Base-by-base conservation (phyloP, 2,797 vertebrate genomes). In the Falco novaeseelandiae region DNA sequence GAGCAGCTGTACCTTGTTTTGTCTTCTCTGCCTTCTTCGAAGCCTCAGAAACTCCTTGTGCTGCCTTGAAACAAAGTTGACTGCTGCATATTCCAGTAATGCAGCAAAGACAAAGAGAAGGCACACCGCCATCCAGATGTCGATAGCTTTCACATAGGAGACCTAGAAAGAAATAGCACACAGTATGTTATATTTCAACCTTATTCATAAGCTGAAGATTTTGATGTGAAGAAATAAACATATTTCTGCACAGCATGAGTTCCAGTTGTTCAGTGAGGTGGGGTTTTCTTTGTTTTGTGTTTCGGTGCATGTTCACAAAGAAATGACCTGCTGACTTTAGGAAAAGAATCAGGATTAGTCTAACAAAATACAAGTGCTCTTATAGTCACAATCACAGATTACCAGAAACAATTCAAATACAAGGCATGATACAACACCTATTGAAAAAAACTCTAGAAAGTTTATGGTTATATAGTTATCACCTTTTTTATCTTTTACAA, bases 41-140 rank as follows among this genome's bases (percentile, higher is more conserved):
- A 99, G 98, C 91, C 99, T 99, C 80, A 99, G 98, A 97, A 99
- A 99, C 97, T 99, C 99, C 97, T 99, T 99, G 98, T 99, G 99
- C 96, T 99, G 99, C 97, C 99, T 98, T 97, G 99, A 99, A 97
- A 99, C 99, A 89, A 99, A 99, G 98, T 99, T 99, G 97, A 99
- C 99, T 80, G 99, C 99, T 57, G 99, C 99, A 72, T 99, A 99
- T 97, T 99, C 99, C 96, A 99, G 98, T 96, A 99, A 97, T 48
- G 99, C 99, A 83, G 99, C 99, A 96, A 99, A 99, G 94, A 99
- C 99, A 96, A 99, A 99, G 96, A 99, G 99, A 96, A 99, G 99
- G 98, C 99, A 99, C 90, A 99, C 99, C 0, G 99, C 99, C 99
- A 99, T 99, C 99, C 99, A 99, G 97, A 99, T 99, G 97, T 99